Conservation (phyloP, 37 sponge, comb jelly and placozoan species). For the Cladorhizidae sp. region DNA sequence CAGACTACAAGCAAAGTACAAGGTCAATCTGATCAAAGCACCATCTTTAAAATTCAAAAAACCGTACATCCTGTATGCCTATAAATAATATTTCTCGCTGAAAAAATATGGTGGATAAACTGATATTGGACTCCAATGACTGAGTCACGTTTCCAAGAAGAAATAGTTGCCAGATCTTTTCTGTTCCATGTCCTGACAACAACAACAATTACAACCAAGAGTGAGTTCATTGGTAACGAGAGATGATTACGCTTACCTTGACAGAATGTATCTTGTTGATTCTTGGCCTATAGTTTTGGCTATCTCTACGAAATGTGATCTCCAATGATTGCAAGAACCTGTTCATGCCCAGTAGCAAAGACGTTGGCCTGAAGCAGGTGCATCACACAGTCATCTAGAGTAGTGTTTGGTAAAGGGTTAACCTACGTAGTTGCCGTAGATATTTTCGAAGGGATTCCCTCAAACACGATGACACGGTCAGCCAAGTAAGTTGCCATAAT, state of each 20-base stretch:
- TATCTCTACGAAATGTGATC: constrained; percentile 97
- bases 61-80: too few species aligned
- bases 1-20: too few species aligned
- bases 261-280: constrained; percentile 97
- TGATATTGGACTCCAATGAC: too few species aligned
- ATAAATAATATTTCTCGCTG: not conserved
- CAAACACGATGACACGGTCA: constrained; percentile 97
- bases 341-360: constrained; percentile 94
- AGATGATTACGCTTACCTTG: constrained; percentile 64
- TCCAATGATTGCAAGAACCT: constrained; percentile 87
- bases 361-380: constrained; percentile 63
- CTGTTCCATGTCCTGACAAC: constrained; percentile 89
- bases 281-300: constrained; percentile 90
- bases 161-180: constrained; percentile 94
- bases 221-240: not conserved
- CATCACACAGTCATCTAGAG: not conserved
- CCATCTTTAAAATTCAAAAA: too few species aligned
- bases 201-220: not conserved
- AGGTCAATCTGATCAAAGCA: too few species aligned
- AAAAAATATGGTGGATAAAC: too few species aligned
- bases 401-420: not conserved
- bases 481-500: constrained; percentile 99
- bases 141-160: constrained; percentile 82
- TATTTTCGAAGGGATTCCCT: constrained; percentile 88
- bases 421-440: constrained; percentile 81